Percentiles rank a stretch among this genome's conserved stretches.
Conservation (phyloP, 2,797 vertebrate genomes). For the Coluber constrictor region DNA sequence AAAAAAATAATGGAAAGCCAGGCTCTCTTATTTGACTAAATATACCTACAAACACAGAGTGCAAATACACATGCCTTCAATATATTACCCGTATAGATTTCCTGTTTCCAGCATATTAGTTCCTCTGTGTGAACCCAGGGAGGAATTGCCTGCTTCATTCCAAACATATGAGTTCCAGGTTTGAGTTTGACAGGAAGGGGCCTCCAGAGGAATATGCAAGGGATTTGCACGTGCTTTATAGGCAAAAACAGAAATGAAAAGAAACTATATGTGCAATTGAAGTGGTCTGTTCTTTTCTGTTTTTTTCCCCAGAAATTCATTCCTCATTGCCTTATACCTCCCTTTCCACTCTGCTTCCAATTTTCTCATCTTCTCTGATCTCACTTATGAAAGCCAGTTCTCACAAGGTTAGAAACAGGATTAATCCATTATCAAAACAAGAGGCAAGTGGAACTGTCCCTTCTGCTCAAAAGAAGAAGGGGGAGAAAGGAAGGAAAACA, state of each 20-base stretch:
- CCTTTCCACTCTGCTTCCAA: neutral
- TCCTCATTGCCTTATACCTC: neutral
- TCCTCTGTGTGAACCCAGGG: slow-evolving; percentile 38
- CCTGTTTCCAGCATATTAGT: slow-evolving; percentile 33
- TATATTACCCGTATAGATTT: slow-evolving; percentile 38
- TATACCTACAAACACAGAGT: neutral
- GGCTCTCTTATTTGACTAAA: neutral
- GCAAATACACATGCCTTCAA: neutral
- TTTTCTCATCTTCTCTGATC: slow-evolving; percentile 1
- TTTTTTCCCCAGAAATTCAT: neutral
- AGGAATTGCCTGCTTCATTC: slow-evolving; percentile 25
- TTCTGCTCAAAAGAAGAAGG: neutral
- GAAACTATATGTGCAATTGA: slow-evolving; percentile 63
- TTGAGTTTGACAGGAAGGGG: slow-evolving; percentile 48
- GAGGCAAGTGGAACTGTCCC: neutral
- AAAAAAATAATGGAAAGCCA: neutral
- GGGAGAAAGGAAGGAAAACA: neutral
- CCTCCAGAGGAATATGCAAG: slow-evolving; percentile 52
- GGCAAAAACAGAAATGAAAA: slow-evolving; percentile 51
- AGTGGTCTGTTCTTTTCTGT: slow-evolving; percentile 14
- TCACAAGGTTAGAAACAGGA: neutral
- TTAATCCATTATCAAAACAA: neutral
- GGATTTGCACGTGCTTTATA: slow-evolving; percentile 39
- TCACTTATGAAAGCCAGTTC: neutral
- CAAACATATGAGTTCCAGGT: slow-evolving; percentile 41